Base-by-base conservation (phyloP, 2,888 invertebrate species). In the Pachycephus smyrnensis region DNA sequence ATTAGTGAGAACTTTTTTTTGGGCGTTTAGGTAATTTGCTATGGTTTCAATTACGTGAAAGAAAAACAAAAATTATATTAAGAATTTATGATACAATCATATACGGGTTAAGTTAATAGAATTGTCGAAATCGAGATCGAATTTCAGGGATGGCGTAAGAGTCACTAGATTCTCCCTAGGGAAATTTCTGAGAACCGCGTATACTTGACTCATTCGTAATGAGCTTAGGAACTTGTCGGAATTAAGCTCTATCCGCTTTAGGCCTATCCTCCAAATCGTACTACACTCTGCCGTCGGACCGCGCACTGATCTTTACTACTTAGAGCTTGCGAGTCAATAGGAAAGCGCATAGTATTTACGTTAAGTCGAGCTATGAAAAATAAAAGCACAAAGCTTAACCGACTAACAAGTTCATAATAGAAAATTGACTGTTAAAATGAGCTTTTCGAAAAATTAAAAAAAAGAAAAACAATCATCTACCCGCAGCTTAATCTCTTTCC, bases 231-330 rank as follows among this genome's bases (percentile, higher is more conserved):
- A 71, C 33, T 71, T 12, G 6, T 31, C 32, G 71, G 32, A 71
- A 71, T 71, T 71, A 71, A 33, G 31, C 71, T 71, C 31, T 31
- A 15, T 31, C 71, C 40, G 55, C 55, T 12, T 32, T 77, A 77
- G 77, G 77, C 77, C 77, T 77, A 77, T 75, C 74, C 77, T 37
- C 74, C 71, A 69, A 75, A 75, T 68, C 76, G 76, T 23, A 73
- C 37, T 75, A 75, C 76, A 77, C 73, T 71, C 76, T 40, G 78
- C 85, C 85, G 85, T 85, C 85, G 85, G 85, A 83, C 55, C 75
- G 73, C 79, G 80, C 73, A 31, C 55, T 12, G 77, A 68, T 75
- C 73, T 32, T 31, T 35, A 76, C 77, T 75, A 78, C 79, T 80
- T 71, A 33, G 12, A 35, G n/a, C 73, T 37, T 76, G 55, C 55